Evolutionary conservation across 2,888 invertebrate species (phyloP).

Genomic region (Spilarctia lutea): DNA sequence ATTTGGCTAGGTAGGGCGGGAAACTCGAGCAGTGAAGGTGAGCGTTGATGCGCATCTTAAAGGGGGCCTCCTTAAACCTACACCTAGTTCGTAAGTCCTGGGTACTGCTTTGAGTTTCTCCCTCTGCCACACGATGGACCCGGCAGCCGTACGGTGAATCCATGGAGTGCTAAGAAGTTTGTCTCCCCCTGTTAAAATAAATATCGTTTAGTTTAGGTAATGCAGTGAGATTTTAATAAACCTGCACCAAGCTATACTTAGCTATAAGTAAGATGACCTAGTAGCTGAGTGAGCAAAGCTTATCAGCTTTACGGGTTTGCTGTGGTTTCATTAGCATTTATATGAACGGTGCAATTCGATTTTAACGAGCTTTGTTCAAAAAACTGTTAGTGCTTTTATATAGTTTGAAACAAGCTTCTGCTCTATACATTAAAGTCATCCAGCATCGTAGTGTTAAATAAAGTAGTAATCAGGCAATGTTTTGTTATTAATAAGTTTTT

Average conservation of each 20-base stretch:
- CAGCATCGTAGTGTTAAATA: neutral
- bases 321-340: conserved; percentile 16
- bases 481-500: too few relatives aligned
- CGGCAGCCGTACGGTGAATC: too few relatives aligned
- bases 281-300: neutral
- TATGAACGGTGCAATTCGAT: conserved; percentile 13
- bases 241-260: neutral
- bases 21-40: too few relatives aligned
- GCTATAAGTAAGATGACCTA: neutral
- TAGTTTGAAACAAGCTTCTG: neutral
- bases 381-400: conserved; percentile 7
- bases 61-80: too few relatives aligned
- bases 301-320: conserved; percentile 2
- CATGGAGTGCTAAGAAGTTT: too few relatives aligned
- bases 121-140: too few relatives aligned
- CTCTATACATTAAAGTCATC: neutral
- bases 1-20: too few relatives aligned
- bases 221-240: neutral
- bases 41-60: too few relatives aligned
- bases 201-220: neutral
- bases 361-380: conserved; percentile 21
- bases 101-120: too few relatives aligned
- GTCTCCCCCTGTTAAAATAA: too few relatives aligned
- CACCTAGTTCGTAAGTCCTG: too few relatives aligned
- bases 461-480: neutral